Base-by-base conservation (phyloP, 2,113 vertebrate species). In the Colossoma macropomum region DNA sequence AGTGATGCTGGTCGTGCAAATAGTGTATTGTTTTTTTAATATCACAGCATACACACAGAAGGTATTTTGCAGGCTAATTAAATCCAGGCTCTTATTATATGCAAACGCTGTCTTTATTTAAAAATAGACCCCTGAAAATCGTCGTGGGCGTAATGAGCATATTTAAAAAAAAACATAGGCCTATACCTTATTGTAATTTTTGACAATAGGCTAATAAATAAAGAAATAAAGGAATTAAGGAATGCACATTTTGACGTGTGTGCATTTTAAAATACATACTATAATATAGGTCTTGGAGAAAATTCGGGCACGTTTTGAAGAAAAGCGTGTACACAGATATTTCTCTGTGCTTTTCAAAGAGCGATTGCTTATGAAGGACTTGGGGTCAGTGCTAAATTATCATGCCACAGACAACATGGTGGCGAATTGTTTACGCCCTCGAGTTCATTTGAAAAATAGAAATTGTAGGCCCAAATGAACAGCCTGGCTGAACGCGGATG, bases 381-480 rank as follows among this genome's bases (percentile, higher is more conserved):
- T 72, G 34, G 25, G 21, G 34, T 54, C 60, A 38, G 30, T 28
- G 19, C 10, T 56, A 25, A 28, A 68, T 30, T 23, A 68, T 2
- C 10, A 34, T 21, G 15, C 15, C 65, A 71, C 66, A 25, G 50
- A 38, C 17, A 66, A 13, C 30, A 80, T 38, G 45, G 34, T 54
- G 69, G 13, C 16, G 15, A 81, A 52, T 30, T 50, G 7, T 48
- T 65, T 81, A 17, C 17, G 75, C 28, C 60, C 60, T 77, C 15
- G 41, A 60, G 12, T 32, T 59, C 52, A 0, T 78, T 84, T 72
- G 63, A 77, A 63, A 77, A 62, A 38, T 32, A 8, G 10, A 30
- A 50, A 75, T 52, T 68, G 6, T 23, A 34, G 65, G 30, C 23
- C 52, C 10, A 3, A 25, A 28, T 71, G 5, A 60, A 41, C 56